Evolutionary conservation across 2,888 invertebrate genomes (phyloP), one percentile per base, ranked within the genome.

Genomic region (Eubasilissa splendida): DNA sequence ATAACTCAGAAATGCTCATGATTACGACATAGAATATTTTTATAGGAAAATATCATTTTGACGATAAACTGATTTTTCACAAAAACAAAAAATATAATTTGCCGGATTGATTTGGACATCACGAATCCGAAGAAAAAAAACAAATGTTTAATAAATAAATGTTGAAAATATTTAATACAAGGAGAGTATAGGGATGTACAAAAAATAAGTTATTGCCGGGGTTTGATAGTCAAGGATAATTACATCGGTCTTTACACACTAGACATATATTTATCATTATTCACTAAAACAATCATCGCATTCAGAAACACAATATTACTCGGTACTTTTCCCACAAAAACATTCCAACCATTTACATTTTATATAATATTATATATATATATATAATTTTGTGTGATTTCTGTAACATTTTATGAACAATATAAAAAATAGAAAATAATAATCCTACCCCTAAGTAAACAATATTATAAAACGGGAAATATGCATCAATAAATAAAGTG

Each of bases 361-460:
- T 42, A 42, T 42, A 42, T 42, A 42, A 42, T 52, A 53, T 53
- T 73, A 73, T 33, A n/a, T 56, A 71, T 33, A 54, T 54, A 71
- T 22, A 53, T 73, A 56, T 73, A 56, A 56, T 56, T 73, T 71
- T 71, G 71, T 42, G 33, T 65, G 56, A 73, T 73, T 73, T 73
- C 33, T 56, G 22, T 73, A 73, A 73, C 71, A 56, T 73, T 73
- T 73, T 73, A 73, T 58, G 71, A 73, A 73, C 71, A 73, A 73
- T 73, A 73, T 73, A 73, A 73, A 73, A 70, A 73, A 68, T 52
- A 68, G 68, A 68, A 63, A 68, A 73, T 73, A 73, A 73, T 73
- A 73, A 73, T n/a, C 56, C 71, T 73, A 73, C 54, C 56, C n/a
- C 71, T 73, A 73, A 58, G 56, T 73, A 73, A 73, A 73, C 58